Evolutionary conservation across 2,113 vertebrate species (phyloP).

Genomic region (Todiramphus saurophagus): DNA sequence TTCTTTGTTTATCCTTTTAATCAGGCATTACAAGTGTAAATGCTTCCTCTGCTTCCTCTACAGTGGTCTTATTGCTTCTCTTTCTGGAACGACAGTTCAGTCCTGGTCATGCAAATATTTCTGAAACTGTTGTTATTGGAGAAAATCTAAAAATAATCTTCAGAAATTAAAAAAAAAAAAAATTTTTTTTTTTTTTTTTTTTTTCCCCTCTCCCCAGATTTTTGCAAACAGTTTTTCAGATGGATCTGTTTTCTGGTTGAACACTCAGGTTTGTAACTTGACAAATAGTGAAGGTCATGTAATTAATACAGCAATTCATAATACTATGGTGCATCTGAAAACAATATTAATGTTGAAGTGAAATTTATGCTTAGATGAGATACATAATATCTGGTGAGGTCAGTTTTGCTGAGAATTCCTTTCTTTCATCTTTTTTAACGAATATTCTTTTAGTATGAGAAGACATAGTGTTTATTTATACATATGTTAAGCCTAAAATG

Average conservation of each 20-base stretch:
- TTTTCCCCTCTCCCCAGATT: background rate
- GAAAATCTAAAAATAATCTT: background rate
- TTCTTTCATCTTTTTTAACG: background rate
- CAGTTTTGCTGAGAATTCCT: background rate
- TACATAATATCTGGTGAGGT: background rate
- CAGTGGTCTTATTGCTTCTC: background rate
- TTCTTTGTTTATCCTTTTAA: background rate
- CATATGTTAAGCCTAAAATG: background rate
- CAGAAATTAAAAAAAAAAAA: background rate
- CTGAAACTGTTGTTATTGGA: background rate
- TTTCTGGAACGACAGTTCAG: background rate
- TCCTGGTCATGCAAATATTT: background rate
- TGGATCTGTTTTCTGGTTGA: background rate
- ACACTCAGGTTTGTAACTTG: background rate
- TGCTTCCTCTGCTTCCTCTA: background rate
- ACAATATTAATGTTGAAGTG: background rate
- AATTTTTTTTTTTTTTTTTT: background rate
- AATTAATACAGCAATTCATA: background rate
- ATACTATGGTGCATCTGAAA: background rate
- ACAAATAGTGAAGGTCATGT: background rate
- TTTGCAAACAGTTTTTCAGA: background rate
- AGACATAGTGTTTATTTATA: background rate
- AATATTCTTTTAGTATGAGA: background rate
- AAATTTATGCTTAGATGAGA: background rate
- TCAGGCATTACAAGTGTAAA: accelerated